Base-by-base conservation (phyloP, 2,888 invertebrate species). In the Malthinus flaveolus region DNA sequence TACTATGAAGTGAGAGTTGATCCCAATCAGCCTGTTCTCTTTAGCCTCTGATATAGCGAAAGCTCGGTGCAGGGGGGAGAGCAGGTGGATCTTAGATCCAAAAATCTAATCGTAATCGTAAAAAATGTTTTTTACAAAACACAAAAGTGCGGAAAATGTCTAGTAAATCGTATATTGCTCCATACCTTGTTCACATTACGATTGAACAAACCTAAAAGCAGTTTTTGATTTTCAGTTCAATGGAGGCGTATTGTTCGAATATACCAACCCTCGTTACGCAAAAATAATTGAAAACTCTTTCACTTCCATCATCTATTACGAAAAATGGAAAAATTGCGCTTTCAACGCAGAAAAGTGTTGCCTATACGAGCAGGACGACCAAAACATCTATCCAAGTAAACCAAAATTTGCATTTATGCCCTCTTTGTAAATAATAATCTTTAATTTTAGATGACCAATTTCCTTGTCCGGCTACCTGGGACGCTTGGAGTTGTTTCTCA, bases 401-500 rank as follows among this genome's bases (percentile, higher is more conserved):
- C 13, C n/a, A 3, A 42, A 9, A 13, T 15, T n/a, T 51, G 9
- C 8, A 33, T n/a, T 49, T 36, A 10, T 23, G 12, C 11, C 37
- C 15, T 13, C 8, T 15, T 1, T 58, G 11, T 11, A 10, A 31
- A 56, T 7, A 42, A 12, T 34, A 34, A 44, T 37, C 52, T 12
- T 32, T 49, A 35, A 50, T 65, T 69, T 49, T 56, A 73, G 74
- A 35, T 50, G 50, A 48, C 13, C 67, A 69, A 13, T 65, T 71
- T 54, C 61, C 62, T 31, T 87, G 87, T 71, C 82, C 82, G 9
- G 75, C 82, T 7, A 81, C 84, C 0, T 87, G 86, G 80, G 87
- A 87, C 62, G 86, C 82, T 0, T 88, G 86, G 86, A 81, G 81
- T 4, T 88, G 87, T 69, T 87, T 85, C 81, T 77, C 75, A 9